These are phyloP conservation scores for Scopus umbretta DNA, from an alignment of 2,113 vertebrate genomes.

Conservation along the genomic window DNA sequence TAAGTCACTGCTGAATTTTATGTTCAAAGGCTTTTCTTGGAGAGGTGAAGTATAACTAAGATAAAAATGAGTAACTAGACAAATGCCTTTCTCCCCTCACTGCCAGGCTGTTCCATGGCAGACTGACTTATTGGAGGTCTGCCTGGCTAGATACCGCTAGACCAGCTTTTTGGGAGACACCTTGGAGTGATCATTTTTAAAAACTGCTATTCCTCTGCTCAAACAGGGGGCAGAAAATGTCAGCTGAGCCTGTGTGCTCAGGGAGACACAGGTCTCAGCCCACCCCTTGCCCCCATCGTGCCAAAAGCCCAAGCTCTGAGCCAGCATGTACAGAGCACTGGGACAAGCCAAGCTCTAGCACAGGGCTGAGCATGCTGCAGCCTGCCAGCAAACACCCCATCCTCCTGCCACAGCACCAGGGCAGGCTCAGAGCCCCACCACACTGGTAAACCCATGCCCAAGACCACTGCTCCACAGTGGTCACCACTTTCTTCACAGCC, in stretches of 20 bases:
- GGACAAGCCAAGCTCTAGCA: not conserved
- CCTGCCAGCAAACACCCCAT: not conserved
- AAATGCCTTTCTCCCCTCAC: not conserved
- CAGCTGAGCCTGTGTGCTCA: not conserved
- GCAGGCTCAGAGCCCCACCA: not conserved
- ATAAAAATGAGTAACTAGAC: not conserved
- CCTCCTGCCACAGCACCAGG: not conserved
- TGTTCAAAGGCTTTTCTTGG: not conserved
- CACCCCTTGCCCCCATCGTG: accelerated
- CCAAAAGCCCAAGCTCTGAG: not conserved
- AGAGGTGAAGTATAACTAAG: not conserved
- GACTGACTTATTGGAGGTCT: not conserved
- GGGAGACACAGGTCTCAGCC: not conserved
- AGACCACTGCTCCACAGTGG: not conserved
- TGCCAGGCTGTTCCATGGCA: not conserved
- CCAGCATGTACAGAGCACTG: not conserved
- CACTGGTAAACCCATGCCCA: accelerated
- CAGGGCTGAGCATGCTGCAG: not conserved
- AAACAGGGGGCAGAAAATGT: not conserved
- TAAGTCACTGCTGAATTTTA: not conserved
- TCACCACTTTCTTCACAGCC: not conserved
- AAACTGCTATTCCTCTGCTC: not conserved
- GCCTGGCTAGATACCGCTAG: not conserved
- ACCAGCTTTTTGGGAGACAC: not conserved
- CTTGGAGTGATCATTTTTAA: not conserved